Base-by-base conservation (phyloP, 2,113 vertebrate genomes). In the Orthonyx spaldingii region DNA sequence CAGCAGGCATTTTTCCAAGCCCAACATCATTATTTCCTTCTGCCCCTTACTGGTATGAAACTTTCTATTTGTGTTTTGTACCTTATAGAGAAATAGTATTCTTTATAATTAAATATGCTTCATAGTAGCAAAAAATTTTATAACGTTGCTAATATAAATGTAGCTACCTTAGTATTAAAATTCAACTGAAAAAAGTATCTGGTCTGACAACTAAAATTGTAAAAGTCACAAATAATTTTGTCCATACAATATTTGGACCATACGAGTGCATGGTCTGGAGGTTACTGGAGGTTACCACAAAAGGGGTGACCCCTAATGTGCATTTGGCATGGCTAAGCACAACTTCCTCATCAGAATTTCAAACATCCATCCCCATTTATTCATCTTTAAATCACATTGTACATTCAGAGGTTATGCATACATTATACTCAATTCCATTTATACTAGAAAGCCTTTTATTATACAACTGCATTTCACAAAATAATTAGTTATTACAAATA, bases 341-440 rank as follows among this genome's bases (percentile, higher is more conserved):
- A 97, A 70, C 52, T 82, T 77, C 76, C 87, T 94, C 68, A 90
- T 71, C 88, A 90, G 53, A 94, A 97, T 96, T 97, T 96, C 83
- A 96, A 94, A 94, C 77, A 80, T 49, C 83, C 82, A 56, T 16
- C 65, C 72, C n/a, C 87, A 21, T 68, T 91, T 90, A 47, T 9
- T 47, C 44, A 81, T 68, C 46, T 94, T 33, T 81, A 71, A 94
- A 94, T 81, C 22, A 60, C 33, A 47, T 15, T 42, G 42, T 72
- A 93, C 77, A 92, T 61, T 72, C n/a, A 94, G 79, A 89, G 30
- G 52, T 61, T 46, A 90, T 83, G 79, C 37, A 78, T 41, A 79
- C 19, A 55, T 66, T 64, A 84, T 64, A 82, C 18, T 16, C 33
- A n/a, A 60, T 37, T 86, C 49, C 23, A 76, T 28, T 90, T 80